Base-by-base conservation (phyloP, 2,888 invertebrate species). In the Chymomyza amoena region DNA sequence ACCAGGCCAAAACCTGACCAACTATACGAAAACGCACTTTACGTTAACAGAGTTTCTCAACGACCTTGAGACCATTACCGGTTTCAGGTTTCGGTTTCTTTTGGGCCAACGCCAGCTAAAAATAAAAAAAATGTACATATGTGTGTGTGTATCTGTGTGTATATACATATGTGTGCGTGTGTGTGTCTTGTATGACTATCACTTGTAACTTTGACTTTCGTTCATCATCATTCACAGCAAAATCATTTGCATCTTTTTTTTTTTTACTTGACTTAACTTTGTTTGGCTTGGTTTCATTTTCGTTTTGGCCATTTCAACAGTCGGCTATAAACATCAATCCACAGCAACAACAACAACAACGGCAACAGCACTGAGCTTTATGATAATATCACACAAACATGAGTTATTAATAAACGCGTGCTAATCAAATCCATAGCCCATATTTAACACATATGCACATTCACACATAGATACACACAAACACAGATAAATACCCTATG, bases 41-140 rank as follows among this genome's bases (percentile, higher is more conserved):
- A 69, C 20, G 63, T 72, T 61, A 64, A 72, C 66, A 32, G 67
- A 68, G 28, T 82, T 82, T 73, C 79, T 76, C 69, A 76, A 76
- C 82, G 87, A 87, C 87, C 87, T 88, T 88, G 87, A 88, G 81
- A 83, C 78, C 64, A 65, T 83, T 87, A 86, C 86, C 81, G 84
- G 87, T 86, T 84, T 84, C 76, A 25, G 56, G 70, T 72, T 75
- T 32, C 60, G 52, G 36, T 50, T 62, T 66, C 66, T 68, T 65
- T 15, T 20, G 25, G 39, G 62, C 63, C 28, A 32, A 32, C 39
- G 50, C 52, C 50, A 61, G 32, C 32, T 32, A 32, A 9, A 25
- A 25, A 32, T 1, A 25, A 25, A 25, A 25, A 25, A 25, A 25
- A 6, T 32, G 32, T 32, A 1, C 9, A 9, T 32, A 7, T 32